phyloP scores from a whole-genome alignment of 2,113 vertebrate species.

The Oreotrochilus melanogaster region DNA sequence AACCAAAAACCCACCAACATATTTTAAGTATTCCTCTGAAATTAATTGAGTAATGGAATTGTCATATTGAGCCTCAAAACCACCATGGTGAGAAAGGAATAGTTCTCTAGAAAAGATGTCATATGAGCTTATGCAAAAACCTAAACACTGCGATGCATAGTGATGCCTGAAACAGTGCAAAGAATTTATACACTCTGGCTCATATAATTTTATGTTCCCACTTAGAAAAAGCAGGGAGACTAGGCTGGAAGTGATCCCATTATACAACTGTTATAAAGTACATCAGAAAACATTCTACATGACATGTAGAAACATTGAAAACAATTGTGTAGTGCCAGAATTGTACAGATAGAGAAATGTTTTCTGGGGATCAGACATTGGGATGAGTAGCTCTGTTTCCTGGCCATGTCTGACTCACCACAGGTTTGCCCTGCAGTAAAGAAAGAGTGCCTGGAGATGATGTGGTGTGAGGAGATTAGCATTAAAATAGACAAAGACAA shows the following conservation, averaged over 20 bases:
- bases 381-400: not conserved
- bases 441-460: not conserved
- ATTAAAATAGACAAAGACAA: constrained; percentile 1
- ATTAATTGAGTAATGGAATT: not conserved
- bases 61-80: not conserved
- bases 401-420: not conserved
- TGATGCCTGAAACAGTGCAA: not conserved
- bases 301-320: not conserved
- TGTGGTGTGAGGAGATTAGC: not conserved
- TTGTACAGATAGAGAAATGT: not conserved
- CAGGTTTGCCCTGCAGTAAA: not conserved
- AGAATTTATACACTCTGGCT: not conserved
- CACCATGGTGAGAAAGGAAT: not conserved
- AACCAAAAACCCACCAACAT: not conserved
- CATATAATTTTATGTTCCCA: not conserved
- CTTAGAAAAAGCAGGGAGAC: not conserved
- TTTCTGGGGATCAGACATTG: not conserved
- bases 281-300: not conserved
- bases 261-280: not conserved
- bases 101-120: not conserved
- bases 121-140: not conserved
- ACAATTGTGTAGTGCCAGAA: not conserved
- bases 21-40: not conserved
- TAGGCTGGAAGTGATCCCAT: not conserved
- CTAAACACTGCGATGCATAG: not conserved